Evolutionary conservation across 2,113 vertebrate genomes (phyloP), one percentile per base, ranked within the genome.

Genomic region (Morone saxatilis): DNA sequence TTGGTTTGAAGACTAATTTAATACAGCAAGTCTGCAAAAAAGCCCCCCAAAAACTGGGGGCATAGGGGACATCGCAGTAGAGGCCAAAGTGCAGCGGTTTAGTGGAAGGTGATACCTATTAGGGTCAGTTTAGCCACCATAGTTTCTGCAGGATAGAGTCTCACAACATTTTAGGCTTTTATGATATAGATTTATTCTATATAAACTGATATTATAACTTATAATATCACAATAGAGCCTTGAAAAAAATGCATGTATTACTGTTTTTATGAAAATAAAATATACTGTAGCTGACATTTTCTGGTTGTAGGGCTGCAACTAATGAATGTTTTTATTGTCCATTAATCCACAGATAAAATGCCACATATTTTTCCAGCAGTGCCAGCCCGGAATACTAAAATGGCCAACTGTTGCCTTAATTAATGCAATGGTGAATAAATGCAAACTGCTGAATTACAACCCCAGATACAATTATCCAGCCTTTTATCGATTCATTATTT

Each of bases 281-380:
- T 47, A 47, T 47, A 56, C 8, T 19, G 6, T 19, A 17, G 25
- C 20, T 5, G 10, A 25, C n/a, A 62, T n/a, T 17, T 65, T 47
- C 1, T 40, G 25, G 20, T 59, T 65, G 36, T 4, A 25, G 14
- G 14, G 17, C 25, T 67, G 16, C 3, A 31, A 40, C 20, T 70
- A 38, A 41, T 56, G n/a, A 41, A 63, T 50, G 7, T 40, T 54
- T 81, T 54, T 19, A 74, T 13, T 45, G 36, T 57, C 19, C n/a
- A 60, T 41, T 54, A 61, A 67, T 68, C 53, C n/a, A 54, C 31
- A 79, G 40, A 66, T 25, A 50, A 72, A 70, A 45, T 25, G 8
- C 36, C 38, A 5, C 45, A 48, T 63, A 36, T 66, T 48, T 25
- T 36, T 57, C 0, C 2, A 31, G 43, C 2, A 19, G 19, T 45